Percentiles rank a stretch among this genome's conserved stretches.
Conservation (phyloP, 2,888 invertebrate genomes). For the Acanthosepion lycidas region DNA sequence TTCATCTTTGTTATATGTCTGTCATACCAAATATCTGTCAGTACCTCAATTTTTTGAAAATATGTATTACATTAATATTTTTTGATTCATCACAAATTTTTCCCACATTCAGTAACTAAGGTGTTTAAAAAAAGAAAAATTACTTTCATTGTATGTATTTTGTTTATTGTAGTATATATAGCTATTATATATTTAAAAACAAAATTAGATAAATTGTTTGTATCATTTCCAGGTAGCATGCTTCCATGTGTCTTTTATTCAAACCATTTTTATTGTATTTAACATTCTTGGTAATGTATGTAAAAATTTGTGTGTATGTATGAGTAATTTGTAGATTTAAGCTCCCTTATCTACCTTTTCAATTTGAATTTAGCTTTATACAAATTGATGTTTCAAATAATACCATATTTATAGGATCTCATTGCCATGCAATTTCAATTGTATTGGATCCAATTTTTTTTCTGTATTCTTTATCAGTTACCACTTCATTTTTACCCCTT, state of each 20-base stretch:
- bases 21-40: neutral
- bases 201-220: neutral
- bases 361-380: neutral
- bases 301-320: neutral
- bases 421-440: neutral
- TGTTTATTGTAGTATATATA: neutral
- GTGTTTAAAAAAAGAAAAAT: neutral
- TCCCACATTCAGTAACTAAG: neutral
- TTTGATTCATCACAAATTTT: neutral
- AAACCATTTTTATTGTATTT: neutral
- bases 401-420: neutral
- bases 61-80: neutral
- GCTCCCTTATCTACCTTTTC: neutral
- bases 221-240: neutral
- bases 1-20: neutral
- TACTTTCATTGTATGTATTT: neutral
- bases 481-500: neutral
- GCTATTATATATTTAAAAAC: neutral
- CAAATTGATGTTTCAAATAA: neutral
- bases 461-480: neutral
- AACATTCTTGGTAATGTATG: neutral
- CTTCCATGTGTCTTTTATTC: neutral
- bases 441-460: neutral
- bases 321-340: neutral
- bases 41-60: neutral